Base-by-base conservation (phyloP, 2,113 vertebrate species). In the Grammomys dolichurus region DNA sequence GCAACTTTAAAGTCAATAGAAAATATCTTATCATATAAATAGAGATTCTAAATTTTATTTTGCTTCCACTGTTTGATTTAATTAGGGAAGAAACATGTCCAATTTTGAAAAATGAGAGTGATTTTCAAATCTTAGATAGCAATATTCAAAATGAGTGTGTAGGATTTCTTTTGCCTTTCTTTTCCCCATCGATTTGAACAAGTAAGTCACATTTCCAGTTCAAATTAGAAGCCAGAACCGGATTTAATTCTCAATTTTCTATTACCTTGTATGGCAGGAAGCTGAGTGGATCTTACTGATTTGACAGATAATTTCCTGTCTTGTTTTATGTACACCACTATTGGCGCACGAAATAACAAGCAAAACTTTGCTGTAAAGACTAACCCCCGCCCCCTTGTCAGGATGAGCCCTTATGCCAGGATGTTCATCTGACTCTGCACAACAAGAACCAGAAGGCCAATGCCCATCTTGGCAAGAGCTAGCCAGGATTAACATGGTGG, bases 341-440 rank as follows among this genome's bases (percentile, higher is more conserved):
- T 92, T 94, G 33, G 1, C 8, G 26, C 28, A 48, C 46, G 46
- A 48, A 94, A 88, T 72, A 87, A 7, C 24, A 96, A 33, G 54
- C 69, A 28, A 96, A 97, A 89, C 54, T 82, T 43, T 58, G 69
- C 95, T 97, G 88, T 78, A 97, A 96, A 97, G 91, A 93, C 33
- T 54, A 6, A 51, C 51, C 51, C 1, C 10, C 40, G 40, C 51
- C 26, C 5, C 72, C 77, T 94, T 28, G 46, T 92, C 97, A 90
- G 84, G 96, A 97, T 97, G 63, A 88, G n/a, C 85, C 3, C 46
- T 67, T 65, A 33, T 5, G 24, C 97, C 94, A 95, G 82, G 92
- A 89, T 84, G 36, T 91, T 96, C 89, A 73, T 96, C 81, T 97
- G 96, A 96, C 93, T 94, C 89, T 87, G 36, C 96, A n/a, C 95